These are phyloP conservation scores for Scaptomyza reducta DNA, from an alignment of 2,888 invertebrate species.

Conservation along the genomic window DNA sequence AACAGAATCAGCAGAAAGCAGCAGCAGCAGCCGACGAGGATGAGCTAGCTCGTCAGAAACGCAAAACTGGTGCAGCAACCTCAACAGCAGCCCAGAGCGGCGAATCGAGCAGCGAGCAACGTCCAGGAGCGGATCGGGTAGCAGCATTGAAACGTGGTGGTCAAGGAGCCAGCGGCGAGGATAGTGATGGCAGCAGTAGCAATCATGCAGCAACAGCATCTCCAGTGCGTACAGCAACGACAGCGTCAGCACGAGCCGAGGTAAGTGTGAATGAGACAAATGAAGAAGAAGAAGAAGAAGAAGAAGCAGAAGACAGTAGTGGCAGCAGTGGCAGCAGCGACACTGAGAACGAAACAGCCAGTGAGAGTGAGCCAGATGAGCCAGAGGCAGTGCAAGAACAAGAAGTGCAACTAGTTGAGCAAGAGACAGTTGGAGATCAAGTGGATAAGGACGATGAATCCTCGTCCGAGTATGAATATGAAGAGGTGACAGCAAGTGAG, in stretches of 20 bases:
- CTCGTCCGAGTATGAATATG: conserved; percentile 59
- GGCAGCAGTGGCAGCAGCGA: conserved; percentile 56
- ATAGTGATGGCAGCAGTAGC: conserved; percentile 86
- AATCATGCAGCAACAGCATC: conserved; percentile 84
- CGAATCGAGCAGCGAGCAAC: conserved; percentile 82
- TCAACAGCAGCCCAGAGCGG: conserved; percentile 67
- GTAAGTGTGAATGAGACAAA: conserved; percentile 87
- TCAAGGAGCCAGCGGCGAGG: conserved; percentile 83
- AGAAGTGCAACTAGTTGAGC: conserved; percentile 5
- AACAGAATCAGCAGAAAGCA: conserved; percentile 85
- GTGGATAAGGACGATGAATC: conserved; percentile 20
- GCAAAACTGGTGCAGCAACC: conserved; percentile 88
- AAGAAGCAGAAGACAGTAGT: conserved; percentile 41
- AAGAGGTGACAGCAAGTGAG: conserved; percentile 62
- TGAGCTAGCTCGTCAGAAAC: conserved; percentile 94
- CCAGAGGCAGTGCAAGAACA: neutral
- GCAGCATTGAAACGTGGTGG: conserved; percentile 84
- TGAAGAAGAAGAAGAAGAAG: conserved; percentile 67
- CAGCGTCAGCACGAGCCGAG: conserved; percentile 90
- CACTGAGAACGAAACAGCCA: conserved; percentile 37
- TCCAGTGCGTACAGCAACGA: conserved; percentile 88
- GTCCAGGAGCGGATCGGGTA: conserved; percentile 85
- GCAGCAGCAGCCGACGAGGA: conserved; percentile 88
- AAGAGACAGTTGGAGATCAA: neutral
- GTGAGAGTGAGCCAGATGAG: conserved; percentile 19